Evolutionary conservation across 2,113 vertebrate species (phyloP).

Genomic region (Rattus rattus): DNA sequence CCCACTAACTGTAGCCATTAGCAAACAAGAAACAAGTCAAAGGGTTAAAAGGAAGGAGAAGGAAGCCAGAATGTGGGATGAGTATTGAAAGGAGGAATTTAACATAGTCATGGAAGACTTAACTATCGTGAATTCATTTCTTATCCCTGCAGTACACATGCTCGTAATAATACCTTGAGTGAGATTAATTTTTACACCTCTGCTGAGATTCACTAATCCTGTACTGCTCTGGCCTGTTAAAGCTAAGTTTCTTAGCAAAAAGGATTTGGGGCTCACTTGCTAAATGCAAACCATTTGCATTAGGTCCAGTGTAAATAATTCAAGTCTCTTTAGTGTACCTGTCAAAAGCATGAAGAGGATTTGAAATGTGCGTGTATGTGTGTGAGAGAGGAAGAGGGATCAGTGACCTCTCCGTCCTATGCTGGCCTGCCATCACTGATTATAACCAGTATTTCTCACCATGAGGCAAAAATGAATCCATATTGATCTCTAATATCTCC

Average conservation of each 20-base stretch:
- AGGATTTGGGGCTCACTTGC: constrained; percentile 57
- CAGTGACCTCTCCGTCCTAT: constrained; percentile 55
- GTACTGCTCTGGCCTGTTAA: constrained; percentile 58
- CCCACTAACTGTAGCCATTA: neutral
- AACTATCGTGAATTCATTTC: constrained; percentile 65
- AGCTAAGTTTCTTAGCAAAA: constrained; percentile 58
- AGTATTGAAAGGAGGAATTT: constrained; percentile 21
- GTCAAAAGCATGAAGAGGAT: constrained; percentile 58
- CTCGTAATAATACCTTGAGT: constrained; percentile 56
- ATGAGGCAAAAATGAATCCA: constrained; percentile 83
- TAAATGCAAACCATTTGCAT: constrained; percentile 54
- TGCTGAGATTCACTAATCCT: constrained; percentile 68
- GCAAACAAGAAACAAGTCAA: constrained; percentile 28
- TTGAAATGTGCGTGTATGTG: constrained; percentile 45
- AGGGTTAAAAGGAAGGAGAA: constrained; percentile 17
- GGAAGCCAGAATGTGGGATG: neutral
- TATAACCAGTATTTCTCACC: constrained; percentile 84
- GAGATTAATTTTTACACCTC: constrained; percentile 68
- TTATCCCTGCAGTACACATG: constrained; percentile 64
- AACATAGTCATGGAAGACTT: constrained; percentile 62
- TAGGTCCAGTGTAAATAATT: constrained; percentile 57
- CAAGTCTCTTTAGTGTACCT: constrained; percentile 64
- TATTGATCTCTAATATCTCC: constrained; percentile 87
- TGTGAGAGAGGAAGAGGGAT: neutral
- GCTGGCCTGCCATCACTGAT: constrained; percentile 70